Evolutionary conservation across 2,888 invertebrate genomes (phyloP).

Genomic region (Machimus rusticus): DNA sequence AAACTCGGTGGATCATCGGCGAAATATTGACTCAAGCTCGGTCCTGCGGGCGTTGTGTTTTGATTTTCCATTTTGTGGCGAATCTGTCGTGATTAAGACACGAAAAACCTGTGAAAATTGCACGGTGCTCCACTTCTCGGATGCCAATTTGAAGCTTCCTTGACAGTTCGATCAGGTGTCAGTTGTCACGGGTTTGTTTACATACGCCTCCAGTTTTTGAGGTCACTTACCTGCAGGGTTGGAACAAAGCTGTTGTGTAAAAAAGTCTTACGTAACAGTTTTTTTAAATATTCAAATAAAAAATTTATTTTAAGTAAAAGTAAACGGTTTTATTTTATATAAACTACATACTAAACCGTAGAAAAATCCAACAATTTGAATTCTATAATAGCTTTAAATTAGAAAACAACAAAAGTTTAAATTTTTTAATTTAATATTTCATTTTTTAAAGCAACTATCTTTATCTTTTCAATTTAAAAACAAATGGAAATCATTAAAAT

Average conservation of each 20-base stretch:
- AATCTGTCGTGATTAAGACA: not conserved
- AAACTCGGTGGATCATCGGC: constrained; percentile 62
- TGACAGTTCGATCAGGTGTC: not conserved
- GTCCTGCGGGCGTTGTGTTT: constrained; percentile 44
- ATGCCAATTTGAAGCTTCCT: not conserved
- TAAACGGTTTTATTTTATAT: too few species aligned
- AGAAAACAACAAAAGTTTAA: too few species aligned
- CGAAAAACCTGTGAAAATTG: not conserved
- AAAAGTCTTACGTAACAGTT: not conserved
- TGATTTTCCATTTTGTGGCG: constrained; percentile 46
- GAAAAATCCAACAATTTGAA: too few species aligned
- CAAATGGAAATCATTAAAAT: too few species aligned
- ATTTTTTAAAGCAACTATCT: too few species aligned
- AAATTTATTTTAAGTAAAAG: not conserved
- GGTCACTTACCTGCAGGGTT: not conserved
- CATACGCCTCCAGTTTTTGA: not conserved
- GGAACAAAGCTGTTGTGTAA: not conserved
- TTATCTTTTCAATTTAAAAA: too few species aligned
- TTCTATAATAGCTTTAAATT: too few species aligned
- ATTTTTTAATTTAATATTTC: too few species aligned
- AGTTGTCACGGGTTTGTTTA: not conserved
- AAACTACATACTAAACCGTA: too few species aligned
- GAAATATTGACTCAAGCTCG: constrained; percentile 61
- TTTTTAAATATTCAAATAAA: not conserved
- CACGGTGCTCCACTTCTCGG: not conserved